Base-by-base conservation (phyloP, 2,113 vertebrate genomes). In the Hydropotes inermis region DNA sequence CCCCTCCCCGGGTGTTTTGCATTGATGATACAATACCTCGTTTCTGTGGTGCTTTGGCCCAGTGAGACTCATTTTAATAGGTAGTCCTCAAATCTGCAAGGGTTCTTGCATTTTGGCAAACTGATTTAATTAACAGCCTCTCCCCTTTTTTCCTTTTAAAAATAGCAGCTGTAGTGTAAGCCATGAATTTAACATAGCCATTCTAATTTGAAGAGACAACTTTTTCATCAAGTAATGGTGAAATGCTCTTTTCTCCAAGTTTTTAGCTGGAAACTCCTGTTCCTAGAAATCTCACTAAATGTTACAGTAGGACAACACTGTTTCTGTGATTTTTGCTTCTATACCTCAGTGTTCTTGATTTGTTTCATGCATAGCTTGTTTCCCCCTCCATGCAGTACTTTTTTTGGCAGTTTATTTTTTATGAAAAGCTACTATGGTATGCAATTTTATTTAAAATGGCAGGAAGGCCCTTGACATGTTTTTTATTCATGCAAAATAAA, bases 331-430 rank as follows among this genome's bases (percentile, higher is more conserved):
- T 61, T 79, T 55, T 61, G 74, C 39, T 92, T 87, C 61, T 50
- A 0, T 64, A 45, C 74, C n/a, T 94, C 30, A 17, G 1, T 91
- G 28, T 83, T 85, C 39, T 33, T 85, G 9, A 43, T 67, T 47
- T 83, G 30, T 50, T 88, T 45, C 14, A 28, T 58, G 21, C 25
- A n/a, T 60, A 60, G 58, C 43, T 89, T 81, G 19, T 64, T 70
- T 85, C 33, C 57, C 21, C 28, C n/a, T 50, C 83, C 36, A 36
- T 27, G 19, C 43, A 70, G 33, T 33, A 83, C 54, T 76, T 85
- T 90, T 90, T 87, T 74, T 67, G n/a, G 92, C 33, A n/a, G 15
- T 52, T 88, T 16, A 12, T 94, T 98, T 98, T 97, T 96, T 88
- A 70, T 57, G 14, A 57, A 91, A 90, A 96, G n/a, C 8, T 64